phyloP scores from a whole-genome alignment of 2,113 vertebrate genomes.

The Chiloscyllium plagiosum region DNA sequence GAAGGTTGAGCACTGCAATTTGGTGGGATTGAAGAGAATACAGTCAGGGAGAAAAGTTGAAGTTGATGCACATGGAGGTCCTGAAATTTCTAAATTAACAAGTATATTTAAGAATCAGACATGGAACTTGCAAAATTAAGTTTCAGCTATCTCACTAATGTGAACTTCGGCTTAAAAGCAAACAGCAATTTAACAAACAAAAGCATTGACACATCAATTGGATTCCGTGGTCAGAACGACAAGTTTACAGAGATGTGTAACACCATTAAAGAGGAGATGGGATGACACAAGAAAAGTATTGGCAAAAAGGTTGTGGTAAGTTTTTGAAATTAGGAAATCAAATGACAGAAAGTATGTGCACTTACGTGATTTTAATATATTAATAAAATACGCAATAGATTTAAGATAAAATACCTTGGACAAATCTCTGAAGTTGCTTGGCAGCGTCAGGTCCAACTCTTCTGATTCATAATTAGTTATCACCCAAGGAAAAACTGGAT shows the following conservation, averaged over 20 bases:
- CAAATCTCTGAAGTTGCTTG: slow-evolving; percentile 97
- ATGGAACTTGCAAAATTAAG: not conserved
- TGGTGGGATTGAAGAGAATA: not conserved
- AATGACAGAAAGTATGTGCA: not conserved
- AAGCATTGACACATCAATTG: not conserved
- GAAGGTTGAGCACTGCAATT: not conserved
- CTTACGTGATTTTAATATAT: not conserved
- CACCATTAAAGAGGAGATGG: not conserved
- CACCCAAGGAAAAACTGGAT: slow-evolving; percentile 97
- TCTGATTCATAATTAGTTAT: slow-evolving; percentile 96
- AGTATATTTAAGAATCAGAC: not conserved
- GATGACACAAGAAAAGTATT: not conserved
- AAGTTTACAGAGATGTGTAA: not conserved
- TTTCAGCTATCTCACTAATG: not conserved
- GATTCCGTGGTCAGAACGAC: not conserved
- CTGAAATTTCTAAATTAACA: not conserved
- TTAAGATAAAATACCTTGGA: slow-evolving; percentile 75
- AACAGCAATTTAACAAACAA: not conserved
- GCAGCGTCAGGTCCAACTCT: slow-evolving; percentile 89
- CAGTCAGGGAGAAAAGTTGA: not conserved
- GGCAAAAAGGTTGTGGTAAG: not conserved
- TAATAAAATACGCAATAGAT: not conserved
- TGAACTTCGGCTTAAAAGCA: not conserved
- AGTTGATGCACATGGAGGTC: not conserved
- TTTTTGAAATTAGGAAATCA: not conserved